phyloP scores from a whole-genome alignment of 2,888 invertebrate genomes.

The Mesoligia furuncula region DNA sequence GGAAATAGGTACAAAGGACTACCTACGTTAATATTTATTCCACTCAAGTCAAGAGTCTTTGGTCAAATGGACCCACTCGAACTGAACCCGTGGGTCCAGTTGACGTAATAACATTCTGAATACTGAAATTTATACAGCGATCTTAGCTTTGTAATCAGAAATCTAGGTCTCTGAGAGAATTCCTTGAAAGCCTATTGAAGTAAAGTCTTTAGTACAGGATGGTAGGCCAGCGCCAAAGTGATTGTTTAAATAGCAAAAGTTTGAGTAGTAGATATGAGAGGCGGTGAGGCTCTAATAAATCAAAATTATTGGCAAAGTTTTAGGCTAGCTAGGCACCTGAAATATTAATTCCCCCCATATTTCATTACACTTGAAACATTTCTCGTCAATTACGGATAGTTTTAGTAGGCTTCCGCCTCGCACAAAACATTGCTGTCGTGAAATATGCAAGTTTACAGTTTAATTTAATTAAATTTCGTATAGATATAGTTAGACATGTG shows the following conservation, averaged over 20 bases:
- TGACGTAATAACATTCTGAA: too few relatives aligned
- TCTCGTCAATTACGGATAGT: slow-evolving; percentile 75
- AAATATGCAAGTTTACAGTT: slow-evolving; percentile 60
- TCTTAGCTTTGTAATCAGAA: slow-evolving; percentile 40
- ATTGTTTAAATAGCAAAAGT: slow-evolving; percentile 81
- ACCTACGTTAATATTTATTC: slow-evolving; percentile 2
- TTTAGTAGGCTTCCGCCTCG: slow-evolving; percentile 64
- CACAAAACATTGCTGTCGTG: slow-evolving; percentile 58
- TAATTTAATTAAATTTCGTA: slow-evolving; percentile 63
- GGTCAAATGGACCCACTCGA: too few relatives aligned
- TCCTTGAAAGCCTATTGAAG: slow-evolving; percentile 48
- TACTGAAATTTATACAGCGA: slow-evolving; percentile 28
- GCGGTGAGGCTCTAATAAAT: slow-evolving; percentile 79
- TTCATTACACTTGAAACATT: slow-evolving; percentile 78
- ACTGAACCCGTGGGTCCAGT: too few relatives aligned
- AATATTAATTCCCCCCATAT: slow-evolving; percentile 80
- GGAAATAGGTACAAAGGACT: neutral
- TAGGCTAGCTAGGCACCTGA: slow-evolving; percentile 78
- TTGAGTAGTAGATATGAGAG: slow-evolving; percentile 75
- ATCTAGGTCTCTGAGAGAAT: slow-evolving; percentile 41
- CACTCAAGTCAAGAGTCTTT: slow-evolving; percentile 4
- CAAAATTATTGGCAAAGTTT: slow-evolving; percentile 84
- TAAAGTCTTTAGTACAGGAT: slow-evolving; percentile 42
- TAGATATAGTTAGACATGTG: slow-evolving; percentile 47
- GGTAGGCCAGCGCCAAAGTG: slow-evolving; percentile 62